Conservation (phyloP, 2,888 invertebrate genomes). For the Barypeithes pellucidus region DNA sequence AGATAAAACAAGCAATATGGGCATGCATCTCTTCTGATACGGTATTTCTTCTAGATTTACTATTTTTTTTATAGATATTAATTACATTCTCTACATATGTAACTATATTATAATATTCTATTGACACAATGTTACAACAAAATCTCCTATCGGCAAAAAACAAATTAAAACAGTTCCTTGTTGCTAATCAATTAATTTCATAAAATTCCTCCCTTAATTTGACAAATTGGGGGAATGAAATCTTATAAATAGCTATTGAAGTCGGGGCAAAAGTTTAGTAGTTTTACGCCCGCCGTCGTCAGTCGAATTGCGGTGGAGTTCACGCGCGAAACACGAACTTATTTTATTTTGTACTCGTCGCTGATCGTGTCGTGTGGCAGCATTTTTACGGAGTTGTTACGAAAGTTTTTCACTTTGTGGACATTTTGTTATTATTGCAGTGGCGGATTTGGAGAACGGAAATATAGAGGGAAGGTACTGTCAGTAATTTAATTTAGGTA, state of each 20-base stretch:
- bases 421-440: constrained; percentile 14
- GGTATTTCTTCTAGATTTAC: too few relatives aligned
- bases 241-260: constrained; percentile 53
- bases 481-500: not conserved
- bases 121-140: too few relatives aligned
- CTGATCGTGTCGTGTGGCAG: constrained; percentile 38
- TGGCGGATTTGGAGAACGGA: not conserved
- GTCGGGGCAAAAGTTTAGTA: constrained; percentile 51
- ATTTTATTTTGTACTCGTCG: constrained; percentile 36
- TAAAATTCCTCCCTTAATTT: constrained; percentile 47
- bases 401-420: constrained; percentile 38
- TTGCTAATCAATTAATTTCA: constrained; percentile 44
- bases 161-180: constrained; percentile 33
- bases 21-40: too few relatives aligned
- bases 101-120: too few relatives aligned
- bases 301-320: constrained; percentile 50
- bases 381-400: constrained; percentile 41
- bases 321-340: constrained; percentile 33
- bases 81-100: too few relatives aligned
- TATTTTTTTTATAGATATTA: too few relatives aligned
- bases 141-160: constrained; percentile 19
- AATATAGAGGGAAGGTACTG: not conserved
- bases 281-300: constrained; percentile 48
- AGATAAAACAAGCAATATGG: too few relatives aligned
- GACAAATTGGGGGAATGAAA: constrained; percentile 53